phyloP scores from a whole-genome alignment of 92 coral and sea anemone genomes.

The Palythoa heliodiscus region DNA sequence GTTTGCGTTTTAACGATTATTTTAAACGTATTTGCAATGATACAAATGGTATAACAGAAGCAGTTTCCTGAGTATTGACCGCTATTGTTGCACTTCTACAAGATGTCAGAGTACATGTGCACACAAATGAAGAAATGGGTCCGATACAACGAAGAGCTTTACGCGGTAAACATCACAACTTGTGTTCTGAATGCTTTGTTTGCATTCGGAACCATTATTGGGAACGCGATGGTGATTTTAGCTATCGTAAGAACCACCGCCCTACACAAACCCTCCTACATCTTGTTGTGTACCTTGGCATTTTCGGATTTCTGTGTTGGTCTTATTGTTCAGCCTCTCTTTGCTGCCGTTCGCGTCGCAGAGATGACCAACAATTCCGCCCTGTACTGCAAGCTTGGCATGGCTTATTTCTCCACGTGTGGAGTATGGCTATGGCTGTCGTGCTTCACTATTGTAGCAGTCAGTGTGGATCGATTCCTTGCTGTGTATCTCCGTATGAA shows the following conservation, averaged over 20 bases:
- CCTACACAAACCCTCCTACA: conserved; percentile 29
- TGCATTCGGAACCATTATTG: conserved; percentile 2
- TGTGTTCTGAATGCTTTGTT: conserved; percentile 15
- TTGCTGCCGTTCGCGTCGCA: conserved; percentile 25
- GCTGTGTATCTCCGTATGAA: conserved; percentile 38
- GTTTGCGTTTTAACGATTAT: too few species aligned
- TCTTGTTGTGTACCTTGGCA: conserved; percentile 15
- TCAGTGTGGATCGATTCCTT: conserved; percentile 35
- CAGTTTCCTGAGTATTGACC: background rate
- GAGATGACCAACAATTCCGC: conserved; percentile 3
- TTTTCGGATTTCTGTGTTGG: conserved; percentile 37
- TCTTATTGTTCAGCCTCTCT: conserved; percentile 33
- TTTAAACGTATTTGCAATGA: too few species aligned
- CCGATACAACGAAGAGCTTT: background rate
- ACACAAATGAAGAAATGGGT: conserved; percentile 28
- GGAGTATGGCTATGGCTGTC: conserved; percentile 37
- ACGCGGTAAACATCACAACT: background rate
- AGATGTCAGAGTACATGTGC: conserved; percentile 18
- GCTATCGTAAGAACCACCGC: conserved; percentile 29
- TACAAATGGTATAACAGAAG: too few species aligned
- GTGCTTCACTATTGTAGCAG: conserved; percentile 35
- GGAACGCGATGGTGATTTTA: conserved; percentile 6
- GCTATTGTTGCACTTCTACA: background rate
- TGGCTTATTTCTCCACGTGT: conserved; percentile 38
- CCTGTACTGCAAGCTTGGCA: conserved; percentile 35